Percentiles rank a stretch among this genome's conserved stretches.
phyloP scores from a whole-genome alignment of 2,888 invertebrate species.

The Cantharis flavilabris region DNA sequence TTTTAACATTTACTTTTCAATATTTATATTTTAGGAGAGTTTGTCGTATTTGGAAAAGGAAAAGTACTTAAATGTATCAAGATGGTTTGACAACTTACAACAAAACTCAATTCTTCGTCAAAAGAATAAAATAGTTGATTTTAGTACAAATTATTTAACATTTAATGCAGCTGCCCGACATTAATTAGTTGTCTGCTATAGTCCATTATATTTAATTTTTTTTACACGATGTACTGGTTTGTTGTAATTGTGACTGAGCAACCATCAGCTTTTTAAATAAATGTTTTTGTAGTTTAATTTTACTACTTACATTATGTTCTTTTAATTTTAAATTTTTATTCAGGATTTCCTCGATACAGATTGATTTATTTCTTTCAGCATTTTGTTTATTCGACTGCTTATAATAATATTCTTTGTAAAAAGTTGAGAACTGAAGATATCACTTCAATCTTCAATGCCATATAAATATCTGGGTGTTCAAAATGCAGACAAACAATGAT shows the following conservation, averaged over 20 bases:
- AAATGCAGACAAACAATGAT: no score
- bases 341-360: no score
- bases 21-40: constrained; percentile 61
- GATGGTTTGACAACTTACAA: constrained; percentile 81
- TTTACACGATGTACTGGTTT: not conserved
- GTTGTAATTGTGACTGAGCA: not conserved
- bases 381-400: no score
- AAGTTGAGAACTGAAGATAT: no score
- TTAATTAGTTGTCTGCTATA: constrained; percentile 14
- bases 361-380: no score
- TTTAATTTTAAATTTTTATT: no score
- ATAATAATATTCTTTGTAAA: no score
- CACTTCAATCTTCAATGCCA: no score
- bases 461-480: no score
- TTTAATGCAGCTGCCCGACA: constrained; percentile 42
- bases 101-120: constrained; percentile 67
- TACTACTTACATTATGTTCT: not conserved
- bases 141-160: constrained; percentile 52
- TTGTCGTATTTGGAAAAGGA: constrained; percentile 70
- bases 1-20: constrained; percentile 30
- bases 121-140: constrained; percentile 57
- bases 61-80: constrained; percentile 68
- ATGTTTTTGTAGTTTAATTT: not conserved
- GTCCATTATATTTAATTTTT: not conserved
- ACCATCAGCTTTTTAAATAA: not conserved